phyloP scores from a whole-genome alignment of 2,888 invertebrate genomes.

The Cheilosia impressa region DNA sequence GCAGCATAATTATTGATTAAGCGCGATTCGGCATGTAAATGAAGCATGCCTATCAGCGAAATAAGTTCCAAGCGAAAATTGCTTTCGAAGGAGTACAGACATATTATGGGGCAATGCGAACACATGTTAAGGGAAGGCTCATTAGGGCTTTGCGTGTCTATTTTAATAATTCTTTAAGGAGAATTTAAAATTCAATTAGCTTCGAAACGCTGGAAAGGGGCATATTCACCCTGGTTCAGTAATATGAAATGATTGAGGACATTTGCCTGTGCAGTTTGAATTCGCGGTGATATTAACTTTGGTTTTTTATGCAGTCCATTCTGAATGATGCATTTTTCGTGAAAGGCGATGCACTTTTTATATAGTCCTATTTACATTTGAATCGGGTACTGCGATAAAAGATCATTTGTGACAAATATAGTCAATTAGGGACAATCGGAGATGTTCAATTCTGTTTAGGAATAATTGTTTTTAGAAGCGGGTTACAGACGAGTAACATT shows the following conservation, averaged over 20 bases:
- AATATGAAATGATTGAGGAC: constrained; percentile 5
- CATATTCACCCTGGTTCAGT: neutral
- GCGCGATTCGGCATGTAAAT: constrained; percentile 79
- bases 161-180: neutral
- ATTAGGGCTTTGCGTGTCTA: constrained; percentile 25
- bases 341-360: too few species aligned
- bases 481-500: too few species aligned
- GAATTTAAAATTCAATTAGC: constrained; percentile 42
- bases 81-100: neutral
- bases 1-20: constrained; percentile 82
- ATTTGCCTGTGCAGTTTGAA: neutral
- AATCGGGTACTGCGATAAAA: too few species aligned
- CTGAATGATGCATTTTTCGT: too few species aligned
- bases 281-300: too few species aligned
- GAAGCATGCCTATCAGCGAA: constrained; percentile 18
- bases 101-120: constrained; percentile 13
- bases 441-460: too few species aligned
- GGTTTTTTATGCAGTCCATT: too few species aligned
- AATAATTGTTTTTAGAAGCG: too few species aligned
- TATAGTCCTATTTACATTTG: too few species aligned
- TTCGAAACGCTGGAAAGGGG: neutral
- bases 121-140: constrained; percentile 45
- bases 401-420: too few species aligned
- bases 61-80: constrained; percentile 14
- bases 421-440: too few species aligned